Conservation (phyloP, 2,888 invertebrate species). For the Beris morrisii region DNA sequence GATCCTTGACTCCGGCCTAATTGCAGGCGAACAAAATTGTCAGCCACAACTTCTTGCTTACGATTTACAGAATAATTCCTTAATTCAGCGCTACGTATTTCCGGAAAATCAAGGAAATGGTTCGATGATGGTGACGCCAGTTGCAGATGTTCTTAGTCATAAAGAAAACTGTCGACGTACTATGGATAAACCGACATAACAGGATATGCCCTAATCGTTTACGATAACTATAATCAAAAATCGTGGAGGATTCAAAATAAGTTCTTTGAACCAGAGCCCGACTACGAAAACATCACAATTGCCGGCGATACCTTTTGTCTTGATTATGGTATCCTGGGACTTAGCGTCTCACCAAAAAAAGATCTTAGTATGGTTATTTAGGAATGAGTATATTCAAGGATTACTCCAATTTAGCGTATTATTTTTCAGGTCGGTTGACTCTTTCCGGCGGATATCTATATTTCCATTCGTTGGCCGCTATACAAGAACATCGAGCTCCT, state of each 20-base stretch:
- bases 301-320: conserved; percentile 64
- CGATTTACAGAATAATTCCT: conserved; percentile 64
- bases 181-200: conserved; percentile 68
- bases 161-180: conserved; percentile 59
- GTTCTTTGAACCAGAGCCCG: conserved; percentile 61
- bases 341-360: conserved; percentile 60
- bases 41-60: conserved; percentile 74
- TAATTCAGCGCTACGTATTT: conserved; percentile 53
- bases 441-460: conserved; percentile 57
- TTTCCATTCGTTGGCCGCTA: conserved; percentile 67
- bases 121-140: conserved; percentile 52
- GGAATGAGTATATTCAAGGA: too few species aligned
- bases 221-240: conserved; percentile 57
- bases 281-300: conserved; percentile 61
- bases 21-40: conserved; percentile 64
- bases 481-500: conserved; percentile 62
- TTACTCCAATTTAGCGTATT: too few species aligned
- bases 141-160: conserved; percentile 61
- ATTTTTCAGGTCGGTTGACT: too few species aligned
- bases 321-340: conserved; percentile 69
- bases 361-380: too few species aligned
- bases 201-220: conserved; percentile 64
- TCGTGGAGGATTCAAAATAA: conserved; percentile 66
- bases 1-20: conserved; percentile 66
- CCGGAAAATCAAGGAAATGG: conserved; percentile 44